A percentile compares a stretch with the other conserved stretches of the same genome.
Evolutionary conservation across 2,888 invertebrate species (phyloP).

Genomic region (Polydrusus cervinus): DNA sequence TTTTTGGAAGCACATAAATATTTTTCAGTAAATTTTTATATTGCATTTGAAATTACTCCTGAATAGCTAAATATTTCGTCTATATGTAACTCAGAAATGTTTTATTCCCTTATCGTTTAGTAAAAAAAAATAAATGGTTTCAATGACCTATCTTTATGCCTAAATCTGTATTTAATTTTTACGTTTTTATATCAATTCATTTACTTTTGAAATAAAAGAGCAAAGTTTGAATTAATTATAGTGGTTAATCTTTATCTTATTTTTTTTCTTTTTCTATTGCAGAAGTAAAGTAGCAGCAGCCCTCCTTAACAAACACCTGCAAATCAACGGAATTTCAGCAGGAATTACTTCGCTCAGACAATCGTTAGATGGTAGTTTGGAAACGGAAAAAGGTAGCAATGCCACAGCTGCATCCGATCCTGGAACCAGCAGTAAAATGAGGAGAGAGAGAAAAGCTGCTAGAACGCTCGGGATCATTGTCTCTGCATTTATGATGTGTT

Average conservation of each 20-base stretch:
- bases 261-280: conserved; percentile 63
- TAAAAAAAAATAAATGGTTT: no score
- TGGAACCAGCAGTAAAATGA: conserved; percentile 87
- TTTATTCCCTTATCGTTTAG: no score
- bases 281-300: conserved; percentile 93
- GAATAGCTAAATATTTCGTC: no score
- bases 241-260: not conserved
- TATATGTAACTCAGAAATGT: no score
- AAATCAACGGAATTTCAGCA: conserved; percentile 91
- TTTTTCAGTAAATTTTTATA: no score
- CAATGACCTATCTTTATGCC: no score
- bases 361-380: conserved; percentile 68
- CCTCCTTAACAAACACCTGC: conserved; percentile 89
- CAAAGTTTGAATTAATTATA: no score
- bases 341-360: conserved; percentile 73
- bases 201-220: no score
- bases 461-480: conserved; percentile 96
- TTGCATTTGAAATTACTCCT: no score
- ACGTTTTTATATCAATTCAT: no score
- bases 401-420: conserved; percentile 71
- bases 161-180: no score
- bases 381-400: conserved; percentile 63
- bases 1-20: no score
- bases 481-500: conserved; percentile 95
- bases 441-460: conserved; percentile 91